These are phyloP conservation scores for roundworm (Caenorhabditis elegans) DNA, from an alignment of 1,140 invertebrate species.

Conservation along the genomic window WBcel235 BX284606.5:3270501-3271000, in stretches of 20 bases:
- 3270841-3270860: constrained; percentile 33
- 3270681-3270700: neutral
- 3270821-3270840: constrained; percentile 30
- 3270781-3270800: neutral
- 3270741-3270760: neutral
- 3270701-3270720: neutral
- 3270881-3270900: constrained; percentile 19
- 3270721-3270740: neutral
- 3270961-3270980: constrained; percentile 26
- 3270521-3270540: constrained; percentile 51
- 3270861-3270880: constrained; percentile 31
- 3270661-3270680: constrained; percentile 25
- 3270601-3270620: constrained; percentile 64
- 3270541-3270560: constrained; percentile 65
- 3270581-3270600: constrained; percentile 68
- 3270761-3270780: neutral
- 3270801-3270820: constrained; percentile 11
- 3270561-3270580: constrained; percentile 67
- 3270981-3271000: constrained; percentile 1
- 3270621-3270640: neutral
- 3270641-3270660: neutral
- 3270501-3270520: constrained; percentile 53
- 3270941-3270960: constrained; percentile 31
- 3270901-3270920: neutral
- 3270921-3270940: constrained; percentile 11